These are phyloP conservation scores for Diarsia dahlii DNA, from an alignment of 2,888 invertebrate genomes.

Conservation along the genomic window DNA sequence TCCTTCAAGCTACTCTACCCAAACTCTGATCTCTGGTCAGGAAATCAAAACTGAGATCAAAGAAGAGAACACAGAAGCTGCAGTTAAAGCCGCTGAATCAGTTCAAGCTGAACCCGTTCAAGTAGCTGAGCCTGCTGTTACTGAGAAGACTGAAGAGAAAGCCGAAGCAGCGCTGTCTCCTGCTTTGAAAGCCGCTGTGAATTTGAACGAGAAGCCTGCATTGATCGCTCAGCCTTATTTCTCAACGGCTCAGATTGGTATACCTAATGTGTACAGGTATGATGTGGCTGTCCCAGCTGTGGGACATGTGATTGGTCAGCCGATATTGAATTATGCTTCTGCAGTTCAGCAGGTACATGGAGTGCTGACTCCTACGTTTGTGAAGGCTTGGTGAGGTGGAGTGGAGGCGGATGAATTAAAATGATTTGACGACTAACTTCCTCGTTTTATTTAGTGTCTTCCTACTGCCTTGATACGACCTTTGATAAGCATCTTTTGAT, in stretches of 20 bases:
- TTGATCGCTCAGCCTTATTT: constrained; percentile 40
- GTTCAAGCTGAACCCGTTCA: constrained; percentile 33
- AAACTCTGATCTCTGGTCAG: constrained; percentile 27
- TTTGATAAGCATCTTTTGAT: background rate
- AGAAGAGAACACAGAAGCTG: constrained; percentile 65
- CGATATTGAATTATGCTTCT: constrained; percentile 56
- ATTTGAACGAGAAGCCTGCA: constrained; percentile 53
- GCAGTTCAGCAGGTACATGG: constrained; percentile 50
- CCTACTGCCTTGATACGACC: background rate
- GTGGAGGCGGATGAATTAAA: constrained; percentile 50
- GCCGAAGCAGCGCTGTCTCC: constrained; percentile 36
- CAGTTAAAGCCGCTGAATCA: constrained; percentile 39
- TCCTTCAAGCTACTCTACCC: constrained; percentile 32
- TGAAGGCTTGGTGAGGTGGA: constrained; percentile 60
- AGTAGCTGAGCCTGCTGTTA: constrained; percentile 35
- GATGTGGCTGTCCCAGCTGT: constrained; percentile 50
- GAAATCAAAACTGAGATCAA: constrained; percentile 63
- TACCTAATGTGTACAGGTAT: constrained; percentile 59
- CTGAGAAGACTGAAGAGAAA: constrained; percentile 26
- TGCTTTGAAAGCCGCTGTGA: constrained; percentile 52
- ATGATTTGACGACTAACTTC: constrained; percentile 46
- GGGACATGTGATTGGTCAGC: constrained; percentile 50
- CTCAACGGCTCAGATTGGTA: constrained; percentile 19
- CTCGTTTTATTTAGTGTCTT: constrained; percentile 50
- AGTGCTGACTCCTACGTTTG: constrained; percentile 52